Conservation (phyloP, 2,113 vertebrate genomes). For the Formicarius rufipectus region DNA sequence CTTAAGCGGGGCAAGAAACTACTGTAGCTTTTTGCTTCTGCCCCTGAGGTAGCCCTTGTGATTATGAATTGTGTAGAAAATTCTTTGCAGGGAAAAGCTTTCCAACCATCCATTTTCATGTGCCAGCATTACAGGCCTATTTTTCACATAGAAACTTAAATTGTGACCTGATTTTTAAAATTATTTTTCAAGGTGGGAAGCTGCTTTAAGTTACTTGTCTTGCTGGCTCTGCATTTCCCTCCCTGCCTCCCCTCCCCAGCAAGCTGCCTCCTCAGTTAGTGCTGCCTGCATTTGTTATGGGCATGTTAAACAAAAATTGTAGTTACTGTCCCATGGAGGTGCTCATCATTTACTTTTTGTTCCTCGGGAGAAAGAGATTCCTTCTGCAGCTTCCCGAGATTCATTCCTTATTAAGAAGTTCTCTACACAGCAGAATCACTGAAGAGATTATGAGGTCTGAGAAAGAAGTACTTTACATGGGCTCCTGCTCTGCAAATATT, state of each 20-base stretch:
- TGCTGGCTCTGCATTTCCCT: not conserved
- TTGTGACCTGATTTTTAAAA: not conserved
- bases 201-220: not conserved
- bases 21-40: not conserved
- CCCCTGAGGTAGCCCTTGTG: not conserved
- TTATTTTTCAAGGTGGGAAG: not conserved
- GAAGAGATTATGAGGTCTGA: not conserved
- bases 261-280: not conserved
- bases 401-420: not conserved
- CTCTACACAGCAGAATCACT: not conserved
- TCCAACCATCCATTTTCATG: not conserved
- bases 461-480: not conserved
- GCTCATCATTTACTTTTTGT: not conserved
- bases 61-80: not conserved
- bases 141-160: conserved; percentile 36
- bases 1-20: not conserved
- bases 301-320: not conserved
- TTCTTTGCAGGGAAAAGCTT: not conserved
- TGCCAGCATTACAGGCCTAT: not conserved
- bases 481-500: not conserved
- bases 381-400: not conserved
- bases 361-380: not conserved
- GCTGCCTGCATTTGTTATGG: not conserved
- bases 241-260: not conserved
- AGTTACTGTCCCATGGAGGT: not conserved